These are phyloP conservation scores for Bilobella aurantiaca DNA, from an alignment of 1,140 invertebrate species.

Conservation along the genomic window DNA sequence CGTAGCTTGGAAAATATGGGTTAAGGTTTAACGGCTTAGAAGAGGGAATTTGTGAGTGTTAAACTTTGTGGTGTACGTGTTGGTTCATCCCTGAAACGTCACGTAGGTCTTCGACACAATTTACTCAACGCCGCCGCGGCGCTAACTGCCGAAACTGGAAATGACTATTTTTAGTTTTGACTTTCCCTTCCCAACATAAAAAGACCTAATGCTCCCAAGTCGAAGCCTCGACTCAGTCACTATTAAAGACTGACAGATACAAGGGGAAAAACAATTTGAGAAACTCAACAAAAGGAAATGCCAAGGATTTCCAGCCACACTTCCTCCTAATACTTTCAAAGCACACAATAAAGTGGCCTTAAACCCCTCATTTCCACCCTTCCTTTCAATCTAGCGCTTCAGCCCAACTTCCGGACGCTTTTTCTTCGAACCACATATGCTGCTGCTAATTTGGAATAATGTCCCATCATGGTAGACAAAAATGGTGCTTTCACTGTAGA, in stretches of 20 bases:
- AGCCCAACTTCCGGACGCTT: too few relatives aligned
- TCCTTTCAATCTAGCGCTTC: too few relatives aligned
- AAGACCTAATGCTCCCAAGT: too few relatives aligned
- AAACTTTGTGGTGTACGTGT: neutral
- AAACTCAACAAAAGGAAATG: neutral
- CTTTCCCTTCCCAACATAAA: neutral
- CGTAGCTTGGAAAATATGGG: neutral
- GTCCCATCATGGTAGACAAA: too few relatives aligned
- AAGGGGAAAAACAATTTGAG: neutral
- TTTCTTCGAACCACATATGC: too few relatives aligned
- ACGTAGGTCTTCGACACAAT: neutral
- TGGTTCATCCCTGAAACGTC: neutral
- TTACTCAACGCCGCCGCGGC: too few relatives aligned
- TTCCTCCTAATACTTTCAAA: neutral
- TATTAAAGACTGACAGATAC: neutral
- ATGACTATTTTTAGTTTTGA: conserved; percentile 6
- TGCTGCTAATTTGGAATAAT: too few relatives aligned
- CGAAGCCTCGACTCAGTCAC: neutral
- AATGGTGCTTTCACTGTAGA: too few relatives aligned
- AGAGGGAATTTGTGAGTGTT: neutral
- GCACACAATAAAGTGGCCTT: too few relatives aligned
- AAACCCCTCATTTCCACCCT: too few relatives aligned
- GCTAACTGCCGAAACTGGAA: too few relatives aligned
- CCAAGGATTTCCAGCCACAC: neutral
- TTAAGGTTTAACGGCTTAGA: conserved; percentile 2